phyloP scores from a whole-genome alignment of 2,888 invertebrate species.

The Vanessa cardui region DNA sequence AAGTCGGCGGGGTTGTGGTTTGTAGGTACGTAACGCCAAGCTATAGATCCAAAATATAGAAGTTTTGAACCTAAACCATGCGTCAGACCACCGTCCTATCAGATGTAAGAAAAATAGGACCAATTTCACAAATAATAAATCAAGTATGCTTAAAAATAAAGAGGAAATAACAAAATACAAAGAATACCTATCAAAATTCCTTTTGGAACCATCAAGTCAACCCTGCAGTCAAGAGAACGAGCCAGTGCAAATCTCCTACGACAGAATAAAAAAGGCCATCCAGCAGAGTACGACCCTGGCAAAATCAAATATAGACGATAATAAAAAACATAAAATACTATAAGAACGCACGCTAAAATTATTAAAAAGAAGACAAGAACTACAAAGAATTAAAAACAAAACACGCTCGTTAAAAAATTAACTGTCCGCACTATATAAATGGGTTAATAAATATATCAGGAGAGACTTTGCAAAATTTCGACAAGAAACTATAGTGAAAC shows the following conservation, averaged over 20 bases:
- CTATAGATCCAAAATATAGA: no score
- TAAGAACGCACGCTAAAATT: constrained; percentile 9
- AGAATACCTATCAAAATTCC: constrained; percentile 9
- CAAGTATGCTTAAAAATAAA: no score
- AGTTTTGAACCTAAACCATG: no score
- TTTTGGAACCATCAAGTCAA: background rate
- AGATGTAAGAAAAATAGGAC: no score
- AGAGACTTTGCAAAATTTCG: constrained; percentile 30
- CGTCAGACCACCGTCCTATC: no score
- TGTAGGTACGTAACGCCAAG: no score
- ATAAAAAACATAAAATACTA: constrained; percentile 25
- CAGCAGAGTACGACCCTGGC: constrained; percentile 13
- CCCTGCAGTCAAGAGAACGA: background rate
- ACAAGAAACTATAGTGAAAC: constrained; percentile 22
- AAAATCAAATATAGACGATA: background rate
- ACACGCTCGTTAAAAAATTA: constrained; percentile 27
- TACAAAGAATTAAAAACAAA: constrained; percentile 34
- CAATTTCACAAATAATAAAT: no score
- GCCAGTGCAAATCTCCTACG: constrained; percentile 26
- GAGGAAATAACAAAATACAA: constrained; percentile 14
- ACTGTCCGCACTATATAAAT: constrained; percentile 28
- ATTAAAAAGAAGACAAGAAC: constrained; percentile 24
- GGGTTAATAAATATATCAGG: constrained; percentile 31
- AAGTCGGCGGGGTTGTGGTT: constrained; percentile 20
- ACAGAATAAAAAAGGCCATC: constrained; percentile 25